Conservation (phyloP, 2,797 vertebrate species). For the Octomys mimax region DNA sequence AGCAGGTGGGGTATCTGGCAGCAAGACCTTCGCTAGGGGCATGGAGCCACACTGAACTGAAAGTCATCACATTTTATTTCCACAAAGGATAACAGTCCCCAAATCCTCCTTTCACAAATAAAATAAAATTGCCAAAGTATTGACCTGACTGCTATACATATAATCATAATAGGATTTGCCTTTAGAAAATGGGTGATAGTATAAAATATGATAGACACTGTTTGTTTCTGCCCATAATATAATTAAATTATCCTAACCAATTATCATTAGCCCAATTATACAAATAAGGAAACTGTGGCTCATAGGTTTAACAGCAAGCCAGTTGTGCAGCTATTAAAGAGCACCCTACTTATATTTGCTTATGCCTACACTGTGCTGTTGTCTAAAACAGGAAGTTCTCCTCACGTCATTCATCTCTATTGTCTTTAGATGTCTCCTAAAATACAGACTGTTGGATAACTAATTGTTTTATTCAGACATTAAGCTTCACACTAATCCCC, state of each 20-base stretch:
- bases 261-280: constrained; percentile 10
- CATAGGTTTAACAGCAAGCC: background rate
- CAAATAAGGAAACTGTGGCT: background rate
- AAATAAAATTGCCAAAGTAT: background rate
- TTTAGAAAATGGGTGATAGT: constrained; percentile 35
- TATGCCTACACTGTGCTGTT: background rate
- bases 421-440: background rate
- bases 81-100: background rate
- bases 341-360: background rate
- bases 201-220: background rate
- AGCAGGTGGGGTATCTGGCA: constrained; percentile 22
- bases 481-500: background rate
- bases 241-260: constrained; percentile 7
- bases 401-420: background rate
- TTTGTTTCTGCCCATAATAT: background rate
- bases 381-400: background rate
- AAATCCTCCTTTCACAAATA: constrained; percentile 9
- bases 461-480: constrained; percentile 3
- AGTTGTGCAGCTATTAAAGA: background rate
- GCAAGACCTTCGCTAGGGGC: background rate
- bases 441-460: constrained; percentile 10
- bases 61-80: constrained; percentile 51
- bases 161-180: constrained; percentile 3
- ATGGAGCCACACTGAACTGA: background rate
- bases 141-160: background rate